A percentile compares a stretch with the other conserved stretches of the same genome.
Conservation (phyloP, 2,113 vertebrate species). For the Lontra canadensis region DNA sequence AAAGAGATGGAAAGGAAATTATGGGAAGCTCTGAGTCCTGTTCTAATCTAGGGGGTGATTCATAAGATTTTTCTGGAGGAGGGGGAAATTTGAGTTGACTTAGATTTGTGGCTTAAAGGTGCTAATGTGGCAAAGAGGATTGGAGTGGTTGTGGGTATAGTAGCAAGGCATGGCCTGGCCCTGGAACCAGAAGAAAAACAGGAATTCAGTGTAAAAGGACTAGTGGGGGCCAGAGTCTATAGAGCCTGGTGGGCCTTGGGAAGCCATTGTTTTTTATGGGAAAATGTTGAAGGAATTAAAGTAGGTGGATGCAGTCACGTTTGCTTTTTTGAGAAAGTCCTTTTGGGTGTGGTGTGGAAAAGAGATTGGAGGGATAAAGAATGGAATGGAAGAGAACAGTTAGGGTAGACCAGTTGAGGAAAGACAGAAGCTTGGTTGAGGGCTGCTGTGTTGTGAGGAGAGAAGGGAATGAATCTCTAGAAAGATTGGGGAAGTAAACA, state of each 20-base stretch:
- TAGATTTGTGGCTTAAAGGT: constrained; percentile 14
- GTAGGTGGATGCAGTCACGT: not conserved
- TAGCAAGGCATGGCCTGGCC: not conserved
- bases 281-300: constrained; percentile 16
- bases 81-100: not conserved
- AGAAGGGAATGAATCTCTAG: not conserved
- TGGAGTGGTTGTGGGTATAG: not conserved
- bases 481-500: constrained; percentile 31
- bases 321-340: constrained; percentile 2
- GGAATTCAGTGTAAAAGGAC: not conserved
- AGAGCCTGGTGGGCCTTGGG: not conserved
- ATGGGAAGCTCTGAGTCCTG: not conserved
- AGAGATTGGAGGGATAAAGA: not conserved
- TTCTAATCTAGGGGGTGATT: not conserved
- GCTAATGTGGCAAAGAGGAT: not conserved
- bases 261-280: not conserved
- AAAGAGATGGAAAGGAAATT: constrained; percentile 26
- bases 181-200: not conserved
- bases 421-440: not conserved
- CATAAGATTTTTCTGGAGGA: constrained; percentile 41
- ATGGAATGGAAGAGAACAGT: not conserved
- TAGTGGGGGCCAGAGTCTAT: not conserved
- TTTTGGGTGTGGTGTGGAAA: not conserved
- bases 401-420: not conserved
- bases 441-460: not conserved